Percentiles rank a stretch among this genome's conserved stretches.
Conservation (phyloP, 2,888 invertebrate genomes). For the Aporophyla nigra region DNA sequence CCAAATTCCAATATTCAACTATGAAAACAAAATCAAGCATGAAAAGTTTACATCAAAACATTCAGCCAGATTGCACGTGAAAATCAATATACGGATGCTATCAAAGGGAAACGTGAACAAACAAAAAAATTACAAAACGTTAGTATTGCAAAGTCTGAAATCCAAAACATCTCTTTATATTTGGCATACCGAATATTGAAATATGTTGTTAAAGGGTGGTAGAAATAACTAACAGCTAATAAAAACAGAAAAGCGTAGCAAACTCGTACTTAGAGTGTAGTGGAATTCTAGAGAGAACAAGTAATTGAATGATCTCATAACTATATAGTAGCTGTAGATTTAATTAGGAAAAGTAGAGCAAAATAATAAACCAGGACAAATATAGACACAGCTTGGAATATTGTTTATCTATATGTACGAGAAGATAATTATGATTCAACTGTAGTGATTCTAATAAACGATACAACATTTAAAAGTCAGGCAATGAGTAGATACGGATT, state of each 20-base stretch:
- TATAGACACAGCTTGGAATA: not conserved
- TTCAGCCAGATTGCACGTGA: conserved; percentile 7
- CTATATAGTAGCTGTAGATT: conserved; percentile 21
- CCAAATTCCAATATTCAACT: not conserved
- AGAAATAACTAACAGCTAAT: not conserved
- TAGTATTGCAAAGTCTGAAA: not conserved
- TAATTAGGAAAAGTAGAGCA: conserved; percentile 29
- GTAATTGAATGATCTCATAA: conserved; percentile 38
- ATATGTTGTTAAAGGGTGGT: conserved; percentile 21
- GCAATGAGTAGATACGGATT: not conserved
- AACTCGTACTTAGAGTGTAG: not conserved
- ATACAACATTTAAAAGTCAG: not conserved
- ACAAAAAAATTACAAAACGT: conserved; percentile 27
- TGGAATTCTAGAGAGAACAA: conserved; percentile 20
- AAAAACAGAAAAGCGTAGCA: conserved; percentile 4
- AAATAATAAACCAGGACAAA: conserved; percentile 15
- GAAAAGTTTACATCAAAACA: conserved; percentile 7
- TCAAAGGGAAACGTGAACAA: conserved; percentile 13
- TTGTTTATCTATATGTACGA: not conserved
- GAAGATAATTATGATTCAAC: not conserved
- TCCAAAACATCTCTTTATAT: conserved; percentile 14
- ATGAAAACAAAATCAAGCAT: not conserved
- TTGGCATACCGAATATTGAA: conserved; percentile 15
- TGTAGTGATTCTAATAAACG: not conserved
- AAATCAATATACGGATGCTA: conserved; percentile 26